Evolutionary conservation across 35 echinoderm and acorn worm species (phyloP).

Genomic region (Apostichopus parvimensis): DNA sequence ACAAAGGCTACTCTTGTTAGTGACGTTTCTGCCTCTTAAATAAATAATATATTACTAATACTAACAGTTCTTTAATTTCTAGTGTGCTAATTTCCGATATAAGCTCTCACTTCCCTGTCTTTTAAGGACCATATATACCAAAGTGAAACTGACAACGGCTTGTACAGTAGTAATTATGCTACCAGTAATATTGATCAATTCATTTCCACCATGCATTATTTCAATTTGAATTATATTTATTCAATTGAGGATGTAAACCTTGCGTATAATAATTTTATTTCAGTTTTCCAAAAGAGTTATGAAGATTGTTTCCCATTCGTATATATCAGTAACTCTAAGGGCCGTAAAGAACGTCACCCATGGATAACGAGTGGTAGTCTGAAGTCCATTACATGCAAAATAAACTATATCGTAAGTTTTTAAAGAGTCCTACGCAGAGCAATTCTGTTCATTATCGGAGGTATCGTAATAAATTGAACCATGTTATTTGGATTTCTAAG

Average conservation of each 20-base stretch:
- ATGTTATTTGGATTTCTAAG: slow-evolving; percentile 23
- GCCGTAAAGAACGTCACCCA: too few relatives aligned
- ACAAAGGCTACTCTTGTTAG: neutral
- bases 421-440: neutral
- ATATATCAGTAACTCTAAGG: neutral
- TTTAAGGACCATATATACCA: neutral
- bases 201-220: neutral
- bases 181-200: slow-evolving; percentile 18
- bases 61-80: neutral
- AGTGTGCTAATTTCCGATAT: neutral
- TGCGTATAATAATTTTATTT: neutral
- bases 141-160: neutral
- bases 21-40: neutral
- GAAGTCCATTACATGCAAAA: slow-evolving; percentile 15
- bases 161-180: slow-evolving; percentile 17
- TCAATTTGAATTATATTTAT: neutral
- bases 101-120: slow-evolving; percentile 8
- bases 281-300: neutral
- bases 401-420: neutral
- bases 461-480: slow-evolving; percentile 20
- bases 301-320: too few relatives aligned
- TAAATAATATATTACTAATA: slow-evolving; percentile 24
- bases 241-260: slow-evolving; percentile 1
- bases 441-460: neutral
- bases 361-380: slow-evolving; percentile 1